Percentiles rank a stretch among this genome's conserved stretches.
phyloP scores from a whole-genome alignment of 2,888 invertebrate genomes.

The Ptilodon capucinus region DNA sequence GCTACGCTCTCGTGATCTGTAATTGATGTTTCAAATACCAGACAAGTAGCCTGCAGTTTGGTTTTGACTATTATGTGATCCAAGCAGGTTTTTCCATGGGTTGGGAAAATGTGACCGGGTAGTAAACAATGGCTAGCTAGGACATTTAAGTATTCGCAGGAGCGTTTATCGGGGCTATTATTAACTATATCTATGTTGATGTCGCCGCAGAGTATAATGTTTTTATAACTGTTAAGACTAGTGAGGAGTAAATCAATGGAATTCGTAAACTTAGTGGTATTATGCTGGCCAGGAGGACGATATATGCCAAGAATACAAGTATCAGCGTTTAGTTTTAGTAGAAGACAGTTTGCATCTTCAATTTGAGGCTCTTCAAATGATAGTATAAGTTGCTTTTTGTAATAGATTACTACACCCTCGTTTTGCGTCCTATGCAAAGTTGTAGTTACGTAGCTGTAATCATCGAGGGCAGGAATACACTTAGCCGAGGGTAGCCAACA shows the following conservation, averaged over 20 bases:
- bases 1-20: slow-evolving; percentile 4
- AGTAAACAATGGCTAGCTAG: slow-evolving; percentile 22
- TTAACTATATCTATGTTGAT: slow-evolving; percentile 15
- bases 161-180: background rate
- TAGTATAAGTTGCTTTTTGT: slow-evolving; percentile 5
- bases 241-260: slow-evolving; percentile 1
- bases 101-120: slow-evolving; percentile 14
- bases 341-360: slow-evolving; percentile 21
- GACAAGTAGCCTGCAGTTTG: slow-evolving; percentile 3
- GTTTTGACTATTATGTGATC: slow-evolving; percentile 25
- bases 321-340: slow-evolving; percentile 1
- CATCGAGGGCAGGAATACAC: slow-evolving; percentile 17
- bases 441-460: slow-evolving; percentile 11
- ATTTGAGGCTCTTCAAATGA: slow-evolving; percentile 13
- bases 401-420: slow-evolving; percentile 28
- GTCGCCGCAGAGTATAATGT: slow-evolving; percentile 24
- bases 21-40: background rate
- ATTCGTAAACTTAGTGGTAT: slow-evolving; percentile 3
- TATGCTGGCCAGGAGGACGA: slow-evolving; percentile 5
- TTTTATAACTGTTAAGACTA: slow-evolving; percentile 2
- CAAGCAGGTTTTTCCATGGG: slow-evolving; percentile 15
- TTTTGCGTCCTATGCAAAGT: slow-evolving; percentile 19
- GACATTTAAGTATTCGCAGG: slow-evolving; percentile 18
- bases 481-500: slow-evolving; percentile 22
- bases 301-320: slow-evolving; percentile 11